Base-by-base conservation (phyloP, 53 echinoderm and acorn worm genomes). In the Echinarachnius parma region DNA sequence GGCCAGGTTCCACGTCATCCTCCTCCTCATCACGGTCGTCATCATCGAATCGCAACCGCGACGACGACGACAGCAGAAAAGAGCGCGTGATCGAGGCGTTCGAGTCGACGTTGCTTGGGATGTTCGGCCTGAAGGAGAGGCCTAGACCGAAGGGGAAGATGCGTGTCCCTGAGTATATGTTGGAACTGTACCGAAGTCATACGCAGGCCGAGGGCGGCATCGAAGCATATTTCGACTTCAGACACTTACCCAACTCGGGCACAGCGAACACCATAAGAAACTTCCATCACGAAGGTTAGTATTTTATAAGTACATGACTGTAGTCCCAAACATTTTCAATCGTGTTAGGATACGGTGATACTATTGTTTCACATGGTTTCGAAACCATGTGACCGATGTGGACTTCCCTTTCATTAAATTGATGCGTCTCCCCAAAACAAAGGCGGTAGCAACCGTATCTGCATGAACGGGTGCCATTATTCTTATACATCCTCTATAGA, bases 71-170 rank as follows among this genome's bases (percentile, higher is more conserved):
- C 55, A 45, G 75, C n/a, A 86, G 86, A 46, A 62, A 72, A 58
- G 78, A 84, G 44, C 81, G 86, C 18, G 85, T 98, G 48, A 83
- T 98, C 46, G 62, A 66, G 61, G 91, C 98, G 3, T 91, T 98
- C 60, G 98, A 98, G 58, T 78, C 77, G 20, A 98, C 79, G 58
- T 68, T 98, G 4, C 77, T 98, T 28, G 91, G 82, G 60, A 98
- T 98, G 98, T 98, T 98, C 50, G 98, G 98, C 54, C 67, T 98
- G 65, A 92, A 85, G 21, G 80, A 82, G 63, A 72, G 91, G 44
- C 98, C 98, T 1, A 84, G 80, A 34, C 91, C 98, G 25, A 53
- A 68, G 49, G 72, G 83, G 25, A 83, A 82, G 53, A 68, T 79
- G 56, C 69, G 82, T 62, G 77, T 98, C 52, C 98, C 98, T 15